Base-by-base conservation (phyloP, 2,113 vertebrate genomes). In the Macquaria australasica region DNA sequence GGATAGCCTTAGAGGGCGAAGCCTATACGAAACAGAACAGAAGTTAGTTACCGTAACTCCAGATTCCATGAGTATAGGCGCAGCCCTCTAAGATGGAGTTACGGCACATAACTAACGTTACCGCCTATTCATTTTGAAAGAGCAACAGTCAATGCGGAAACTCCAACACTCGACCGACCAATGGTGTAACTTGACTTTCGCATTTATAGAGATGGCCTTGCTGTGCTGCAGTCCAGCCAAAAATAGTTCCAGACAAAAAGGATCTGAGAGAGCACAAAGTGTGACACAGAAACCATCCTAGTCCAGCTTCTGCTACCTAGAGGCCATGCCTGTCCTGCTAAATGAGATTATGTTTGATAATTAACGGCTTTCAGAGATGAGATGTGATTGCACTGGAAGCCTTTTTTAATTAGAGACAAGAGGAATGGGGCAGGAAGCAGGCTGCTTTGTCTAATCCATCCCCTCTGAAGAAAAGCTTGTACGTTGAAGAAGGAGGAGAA, bases 301-400 rank as follows among this genome's bases (percentile, higher is more conserved):
- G 12, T 43, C 28, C 55, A 48, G 77, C 58, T 51, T 34, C 59
- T 37, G 21, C 43, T 64, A 34, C 37, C 59, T 66, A 15, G 18
- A 66, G 59, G 60, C 62, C 37, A 48, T 25, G 50, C 25, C 25
- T 5, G 60, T 58, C 62, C 71, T 45, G 25, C 37, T 67, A 58
- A 74, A 67, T 20, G 50, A 74, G 70, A 81, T 81, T 34, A 67
- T 81, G 60, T 67, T 37, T 67, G 79, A 74, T 74, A 74, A 82
- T 77, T 25, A 58, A 73, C 9, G 6, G 71, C 51, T 59, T 43
- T 43, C 53, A 73, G 15, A 59, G 71, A 73, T 43, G 55, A 73
- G n/a, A 23, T 59, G 71, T 73, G 53, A 73, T 59, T 73, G 34
- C 28, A 37, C 23, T 41, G 51, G 9, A 73, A 20, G 53, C 34